Evolutionary conservation across 2,113 vertebrate genomes (phyloP).

Genomic region (Egretta garzetta): DNA sequence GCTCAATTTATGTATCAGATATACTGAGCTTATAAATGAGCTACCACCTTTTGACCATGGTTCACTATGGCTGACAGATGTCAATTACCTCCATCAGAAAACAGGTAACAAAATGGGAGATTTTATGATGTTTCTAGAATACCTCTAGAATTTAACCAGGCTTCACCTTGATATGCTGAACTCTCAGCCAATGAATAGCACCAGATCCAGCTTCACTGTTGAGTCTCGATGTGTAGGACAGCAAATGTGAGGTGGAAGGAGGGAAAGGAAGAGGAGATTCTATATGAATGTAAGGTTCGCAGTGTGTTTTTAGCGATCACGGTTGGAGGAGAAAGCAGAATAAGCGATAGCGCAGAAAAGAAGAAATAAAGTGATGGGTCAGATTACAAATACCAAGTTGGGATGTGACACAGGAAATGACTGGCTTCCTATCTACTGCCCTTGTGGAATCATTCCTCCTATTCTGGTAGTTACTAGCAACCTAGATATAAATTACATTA

Average conservation of each 20-base stretch:
- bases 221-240: neutral
- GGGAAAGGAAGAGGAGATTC: neutral
- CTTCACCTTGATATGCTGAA: neutral
- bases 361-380: neutral
- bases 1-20: neutral
- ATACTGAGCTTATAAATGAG: neutral
- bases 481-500: neutral
- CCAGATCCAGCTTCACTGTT: neutral
- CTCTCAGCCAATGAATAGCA: neutral
- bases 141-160: neutral
- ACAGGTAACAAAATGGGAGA: neutral
- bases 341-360: accelerated
- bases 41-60: neutral
- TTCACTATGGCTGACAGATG: neutral
- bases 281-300: neutral
- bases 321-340: neutral
- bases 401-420: neutral
- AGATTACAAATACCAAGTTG: neutral
- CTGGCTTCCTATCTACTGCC: neutral
- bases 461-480: neutral
- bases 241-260: neutral
- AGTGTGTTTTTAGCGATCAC: neutral
- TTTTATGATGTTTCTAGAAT: neutral
- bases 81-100: neutral
- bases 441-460: neutral